Conservation (phyloP, 2,888 invertebrate genomes). For the Leucophora obtusa region DNA sequence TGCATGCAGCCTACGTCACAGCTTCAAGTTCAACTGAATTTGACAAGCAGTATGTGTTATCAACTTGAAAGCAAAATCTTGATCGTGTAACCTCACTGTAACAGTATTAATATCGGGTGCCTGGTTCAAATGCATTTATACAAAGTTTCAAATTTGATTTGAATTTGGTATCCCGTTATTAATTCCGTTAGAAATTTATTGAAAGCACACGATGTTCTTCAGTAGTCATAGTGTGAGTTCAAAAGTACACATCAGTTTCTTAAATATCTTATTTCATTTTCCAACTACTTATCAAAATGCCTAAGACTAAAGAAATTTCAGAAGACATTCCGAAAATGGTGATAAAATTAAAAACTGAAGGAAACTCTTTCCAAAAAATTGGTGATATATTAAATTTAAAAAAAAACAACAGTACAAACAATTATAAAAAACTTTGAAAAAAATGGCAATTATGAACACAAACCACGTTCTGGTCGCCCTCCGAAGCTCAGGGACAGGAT, state of each 20-base stretch:
- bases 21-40: too few relatives aligned
- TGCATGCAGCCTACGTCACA: too few relatives aligned
- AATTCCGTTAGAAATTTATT: conserved; percentile 8
- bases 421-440: conserved; percentile 32
- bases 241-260: too few relatives aligned
- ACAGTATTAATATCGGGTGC: too few relatives aligned
- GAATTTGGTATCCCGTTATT: conserved; percentile 8
- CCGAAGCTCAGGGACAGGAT: conserved; percentile 19
- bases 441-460: conserved; percentile 22
- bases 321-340: conserved; percentile 28
- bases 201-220: conserved; percentile 2
- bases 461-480: conserved; percentile 21
- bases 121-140: background rate
- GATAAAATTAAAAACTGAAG: conserved; percentile 22
- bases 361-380: conserved; percentile 10
- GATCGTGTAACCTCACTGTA: too few relatives aligned
- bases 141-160: conserved; percentile 4
- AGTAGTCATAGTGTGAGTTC: conserved; percentile 3
- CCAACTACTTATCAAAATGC: too few relatives aligned
- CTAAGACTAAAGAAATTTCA: conserved; percentile 23
- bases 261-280: too few relatives aligned
- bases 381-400: conserved; percentile 29
- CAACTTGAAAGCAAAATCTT: too few relatives aligned
- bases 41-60: too few relatives aligned
- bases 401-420: conserved; percentile 15